phyloP scores from a whole-genome alignment of 1,140 invertebrate genomes.

The Branchinecta lindahli region DNA sequence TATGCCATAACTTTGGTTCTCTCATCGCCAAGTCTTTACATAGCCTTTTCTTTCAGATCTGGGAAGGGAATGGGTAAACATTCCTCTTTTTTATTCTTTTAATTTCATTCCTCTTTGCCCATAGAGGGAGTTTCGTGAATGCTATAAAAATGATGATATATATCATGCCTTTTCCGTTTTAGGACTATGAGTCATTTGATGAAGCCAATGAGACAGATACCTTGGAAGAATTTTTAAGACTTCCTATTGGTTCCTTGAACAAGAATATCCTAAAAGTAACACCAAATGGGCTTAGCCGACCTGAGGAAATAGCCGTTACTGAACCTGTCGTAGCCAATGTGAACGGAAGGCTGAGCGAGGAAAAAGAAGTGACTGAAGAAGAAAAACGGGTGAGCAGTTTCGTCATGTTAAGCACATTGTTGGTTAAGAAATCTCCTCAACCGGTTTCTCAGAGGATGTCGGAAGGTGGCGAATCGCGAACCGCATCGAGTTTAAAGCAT shows the following conservation, averaged over 20 bases:
- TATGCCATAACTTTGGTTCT: too few relatives aligned
- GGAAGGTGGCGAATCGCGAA: too few relatives aligned
- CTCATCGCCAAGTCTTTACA: too few relatives aligned
- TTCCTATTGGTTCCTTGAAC: conserved; percentile 22
- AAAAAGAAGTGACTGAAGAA: background rate
- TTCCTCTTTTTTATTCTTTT: too few relatives aligned
- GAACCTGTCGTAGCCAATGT: background rate
- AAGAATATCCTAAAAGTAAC: background rate
- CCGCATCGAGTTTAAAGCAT: too few relatives aligned
- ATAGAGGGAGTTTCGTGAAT: too few relatives aligned
- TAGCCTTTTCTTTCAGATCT: too few relatives aligned
- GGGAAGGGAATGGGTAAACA: too few relatives aligned
- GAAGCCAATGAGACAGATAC: conserved; percentile 77
- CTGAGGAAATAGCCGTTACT: background rate
- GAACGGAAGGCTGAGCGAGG: background rate
- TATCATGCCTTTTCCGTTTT: conserved; percentile 25
- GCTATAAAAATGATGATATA: too few relatives aligned
- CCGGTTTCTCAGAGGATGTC: too few relatives aligned
- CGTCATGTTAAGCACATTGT: background rate
- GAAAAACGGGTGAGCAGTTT: background rate
- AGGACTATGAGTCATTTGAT: conserved; percentile 88
- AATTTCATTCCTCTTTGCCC: too few relatives aligned
- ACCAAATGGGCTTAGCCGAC: background rate
- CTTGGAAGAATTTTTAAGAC: conserved; percentile 57
- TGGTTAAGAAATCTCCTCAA: too few relatives aligned